These are phyloP conservation scores for Galerucella nymphaeae DNA, from an alignment of 2,888 invertebrate genomes.

Conservation along the genomic window DNA sequence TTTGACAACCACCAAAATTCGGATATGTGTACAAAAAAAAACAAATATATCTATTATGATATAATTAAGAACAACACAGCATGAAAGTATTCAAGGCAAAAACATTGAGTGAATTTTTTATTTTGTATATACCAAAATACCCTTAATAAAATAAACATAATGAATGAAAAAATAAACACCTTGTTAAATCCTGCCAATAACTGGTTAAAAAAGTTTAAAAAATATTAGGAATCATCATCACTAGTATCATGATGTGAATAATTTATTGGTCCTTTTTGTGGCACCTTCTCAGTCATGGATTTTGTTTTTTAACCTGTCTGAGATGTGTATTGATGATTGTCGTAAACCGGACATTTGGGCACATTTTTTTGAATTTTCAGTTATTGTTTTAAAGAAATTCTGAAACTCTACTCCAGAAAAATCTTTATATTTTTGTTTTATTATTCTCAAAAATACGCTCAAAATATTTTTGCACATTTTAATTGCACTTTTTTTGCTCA, in stretches of 20 bases:
- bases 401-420: neutral
- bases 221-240: neutral
- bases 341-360: neutral
- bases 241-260: neutral
- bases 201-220: too few relatives aligned
- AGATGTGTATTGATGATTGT: neutral
- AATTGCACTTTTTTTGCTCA: too few relatives aligned
- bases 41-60: neutral
- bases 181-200: too few relatives aligned
- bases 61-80: neutral
- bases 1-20: neutral
- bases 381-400: neutral
- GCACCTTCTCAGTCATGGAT: too few relatives aligned
- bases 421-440: neutral
- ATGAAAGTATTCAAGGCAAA: neutral
- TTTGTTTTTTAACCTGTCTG: neutral
- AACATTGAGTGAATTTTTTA: neutral
- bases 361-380: conserved; percentile 4
- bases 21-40: neutral
- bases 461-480: too few relatives aligned
- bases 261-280: too few relatives aligned
- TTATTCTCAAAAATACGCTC: neutral
- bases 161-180: too few relatives aligned
- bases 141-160: too few relatives aligned
- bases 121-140: too few relatives aligned